phyloP scores from a whole-genome alignment of 2,113 vertebrate species.

The Myrmecophaga tridactyla region DNA sequence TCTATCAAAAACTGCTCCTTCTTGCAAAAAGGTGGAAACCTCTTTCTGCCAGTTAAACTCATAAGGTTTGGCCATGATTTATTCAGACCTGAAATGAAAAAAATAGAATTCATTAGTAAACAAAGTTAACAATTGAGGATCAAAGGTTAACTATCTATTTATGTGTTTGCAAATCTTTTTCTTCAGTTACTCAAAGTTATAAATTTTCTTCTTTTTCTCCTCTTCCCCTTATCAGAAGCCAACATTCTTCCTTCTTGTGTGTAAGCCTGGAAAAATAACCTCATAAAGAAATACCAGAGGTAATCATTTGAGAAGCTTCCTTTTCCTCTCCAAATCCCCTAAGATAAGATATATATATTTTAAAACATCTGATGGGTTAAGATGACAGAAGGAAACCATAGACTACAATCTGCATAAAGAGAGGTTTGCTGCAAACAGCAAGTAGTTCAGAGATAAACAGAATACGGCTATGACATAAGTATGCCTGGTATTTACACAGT shows the following conservation, averaged over 20 bases:
- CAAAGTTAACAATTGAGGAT: conserved; percentile 31
- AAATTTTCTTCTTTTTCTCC: not conserved
- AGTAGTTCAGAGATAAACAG: not conserved
- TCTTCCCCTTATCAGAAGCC: not conserved
- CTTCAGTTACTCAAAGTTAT: not conserved
- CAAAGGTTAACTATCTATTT: conserved; percentile 33
- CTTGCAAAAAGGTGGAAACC: conserved; percentile 95
- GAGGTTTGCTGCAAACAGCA: not conserved
- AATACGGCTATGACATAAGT: not conserved
- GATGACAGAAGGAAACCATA: not conserved
- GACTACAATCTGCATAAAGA: not conserved
- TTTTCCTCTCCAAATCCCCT: not conserved
- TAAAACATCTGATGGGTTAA: not conserved
- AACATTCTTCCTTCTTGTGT: not conserved
- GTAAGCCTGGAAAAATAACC: not conserved
- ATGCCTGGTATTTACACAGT: not conserved
- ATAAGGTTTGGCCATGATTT: conserved; percentile 97
- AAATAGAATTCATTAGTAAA: conserved; percentile 50
- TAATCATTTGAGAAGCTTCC: not conserved
- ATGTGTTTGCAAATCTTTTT: not conserved
- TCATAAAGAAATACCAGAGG: not conserved
- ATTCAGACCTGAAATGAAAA: conserved; percentile 82
- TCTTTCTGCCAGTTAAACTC: conserved; percentile 99
- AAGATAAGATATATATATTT: not conserved
- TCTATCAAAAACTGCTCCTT: conserved; percentile 95